Percentiles rank a stretch among this genome's conserved stretches.
Evolutionary conservation across 2,888 invertebrate genomes (phyloP).

Genomic region (Stictocephala bisonia): DNA sequence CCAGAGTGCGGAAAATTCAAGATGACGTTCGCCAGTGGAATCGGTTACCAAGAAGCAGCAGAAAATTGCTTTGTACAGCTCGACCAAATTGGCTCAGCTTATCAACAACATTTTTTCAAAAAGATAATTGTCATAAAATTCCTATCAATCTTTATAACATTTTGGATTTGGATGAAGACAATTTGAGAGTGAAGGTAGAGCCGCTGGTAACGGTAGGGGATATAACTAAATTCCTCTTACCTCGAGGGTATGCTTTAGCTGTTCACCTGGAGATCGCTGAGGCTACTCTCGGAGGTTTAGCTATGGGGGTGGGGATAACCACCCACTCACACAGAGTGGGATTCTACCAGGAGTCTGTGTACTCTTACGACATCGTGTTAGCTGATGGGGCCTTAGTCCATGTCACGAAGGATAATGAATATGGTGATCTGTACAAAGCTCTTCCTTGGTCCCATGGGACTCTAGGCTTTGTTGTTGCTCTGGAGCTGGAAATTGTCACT

Average conservation of each 20-base stretch:
- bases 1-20: constrained; percentile 67
- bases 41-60: constrained; percentile 65
- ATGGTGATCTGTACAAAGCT: constrained; percentile 70
- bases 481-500: constrained; percentile 72
- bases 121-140: constrained; percentile 72
- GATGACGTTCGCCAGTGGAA: constrained; percentile 69
- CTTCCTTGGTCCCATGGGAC: constrained; percentile 77
- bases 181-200: constrained; percentile 72
- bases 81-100: constrained; percentile 78
- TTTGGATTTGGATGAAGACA: constrained; percentile 69
- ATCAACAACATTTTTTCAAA: constrained; percentile 75
- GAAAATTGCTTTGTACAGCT: constrained; percentile 73
- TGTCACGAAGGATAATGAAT: constrained; percentile 70
- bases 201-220: constrained; percentile 77
- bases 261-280: constrained; percentile 77
- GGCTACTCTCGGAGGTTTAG: constrained; percentile 76
- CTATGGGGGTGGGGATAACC: constrained; percentile 79
- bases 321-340: constrained; percentile 79
- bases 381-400: constrained; percentile 72
- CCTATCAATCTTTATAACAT: constrained; percentile 74
- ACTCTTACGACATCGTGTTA: constrained; percentile 74
- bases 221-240: constrained; percentile 73
- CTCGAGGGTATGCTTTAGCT: constrained; percentile 74
- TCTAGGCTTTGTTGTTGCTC: constrained; percentile 73
- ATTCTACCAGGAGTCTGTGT: constrained; percentile 75